Evolutionary conservation across 2,113 vertebrate genomes (phyloP), one percentile per base, ranked within the genome.

Genomic region (Bostrychus sinensis): DNA sequence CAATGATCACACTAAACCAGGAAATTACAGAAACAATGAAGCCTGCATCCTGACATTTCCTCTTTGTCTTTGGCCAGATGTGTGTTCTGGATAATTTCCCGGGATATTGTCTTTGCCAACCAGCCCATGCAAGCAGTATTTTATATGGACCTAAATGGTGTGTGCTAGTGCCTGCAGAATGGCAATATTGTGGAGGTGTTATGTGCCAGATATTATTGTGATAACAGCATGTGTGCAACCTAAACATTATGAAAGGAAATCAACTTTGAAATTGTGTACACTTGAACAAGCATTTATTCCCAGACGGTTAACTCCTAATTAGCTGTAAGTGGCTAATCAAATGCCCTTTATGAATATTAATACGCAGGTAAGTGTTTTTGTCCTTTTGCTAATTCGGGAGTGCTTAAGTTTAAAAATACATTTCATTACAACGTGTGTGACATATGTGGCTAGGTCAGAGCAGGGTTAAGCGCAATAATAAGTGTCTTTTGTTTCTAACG

Each of bases 261-360:
- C 66, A 79, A 60, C 20, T 64, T 63, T 56, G 28, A 66, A 66
- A 67, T 66, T 62, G 34, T 51, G 42, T 56, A 68, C 71, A 78
- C 60, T 55, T 78, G 70, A 74, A 74, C 42, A 57, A 56, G 39
- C 77, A 60, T 74, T 72, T 50, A 62, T 66, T 73, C 32, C 28
- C 66, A 71, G 65, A 50, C 58, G 59, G 61, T 70, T 67, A 66
- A 62, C 62, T 77, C 50, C 54, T 28, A 75, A 77, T 83, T 70
- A 67, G 69, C 55, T 8, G 13, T 46, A 60, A 66, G 54, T 63
- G 67, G 48, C 10, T 67, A 83, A 76, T 70, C 32, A 64, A 70
- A 77, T 56, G 43, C 26, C 32, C 32, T 56, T 53, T 50, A 77
- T 74, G 72, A 70, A 80, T 80, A 73, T 63, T 70, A 48, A 76